A percentile compares a stretch with the other conserved stretches of the same genome.
Conservation (phyloP, 2,113 vertebrate species). For the Indicator maculatus region DNA sequence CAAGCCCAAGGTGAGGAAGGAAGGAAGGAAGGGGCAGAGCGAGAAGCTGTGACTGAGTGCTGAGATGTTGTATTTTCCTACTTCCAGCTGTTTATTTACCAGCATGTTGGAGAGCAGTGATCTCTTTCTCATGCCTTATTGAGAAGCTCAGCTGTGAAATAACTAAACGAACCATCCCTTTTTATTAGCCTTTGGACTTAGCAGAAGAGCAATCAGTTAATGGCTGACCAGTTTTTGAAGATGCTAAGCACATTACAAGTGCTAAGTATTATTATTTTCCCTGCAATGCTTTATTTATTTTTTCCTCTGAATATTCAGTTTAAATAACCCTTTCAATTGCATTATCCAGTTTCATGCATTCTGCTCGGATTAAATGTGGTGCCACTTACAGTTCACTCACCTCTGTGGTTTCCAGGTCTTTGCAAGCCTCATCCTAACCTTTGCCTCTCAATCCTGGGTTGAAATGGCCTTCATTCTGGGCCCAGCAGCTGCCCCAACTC, state of each 20-base stretch:
- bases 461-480: neutral
- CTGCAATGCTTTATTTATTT: slow-evolving; percentile 46
- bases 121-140: slow-evolving; percentile 49
- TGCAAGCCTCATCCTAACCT: neutral
- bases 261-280: slow-evolving; percentile 57
- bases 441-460: neutral
- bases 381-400: slow-evolving; percentile 11
- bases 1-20: neutral
- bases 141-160: slow-evolving; percentile 67
- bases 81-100: slow-evolving; percentile 52
- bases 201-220: slow-evolving; percentile 58
- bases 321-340: slow-evolving; percentile 58
- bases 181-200: slow-evolving; percentile 68
- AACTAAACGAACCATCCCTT: slow-evolving; percentile 62
- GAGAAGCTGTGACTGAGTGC: neutral
- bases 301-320: slow-evolving; percentile 30
- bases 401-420: neutral
- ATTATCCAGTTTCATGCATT: neutral
- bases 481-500: neutral
- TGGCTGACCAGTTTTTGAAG: slow-evolving; percentile 63
- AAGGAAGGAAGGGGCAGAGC: neutral
- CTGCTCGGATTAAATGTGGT: neutral
- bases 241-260: slow-evolving; percentile 49
- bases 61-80: neutral
- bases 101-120: neutral